Conservation (phyloP, 2,797 vertebrate species). For the Podargus strigoides region DNA sequence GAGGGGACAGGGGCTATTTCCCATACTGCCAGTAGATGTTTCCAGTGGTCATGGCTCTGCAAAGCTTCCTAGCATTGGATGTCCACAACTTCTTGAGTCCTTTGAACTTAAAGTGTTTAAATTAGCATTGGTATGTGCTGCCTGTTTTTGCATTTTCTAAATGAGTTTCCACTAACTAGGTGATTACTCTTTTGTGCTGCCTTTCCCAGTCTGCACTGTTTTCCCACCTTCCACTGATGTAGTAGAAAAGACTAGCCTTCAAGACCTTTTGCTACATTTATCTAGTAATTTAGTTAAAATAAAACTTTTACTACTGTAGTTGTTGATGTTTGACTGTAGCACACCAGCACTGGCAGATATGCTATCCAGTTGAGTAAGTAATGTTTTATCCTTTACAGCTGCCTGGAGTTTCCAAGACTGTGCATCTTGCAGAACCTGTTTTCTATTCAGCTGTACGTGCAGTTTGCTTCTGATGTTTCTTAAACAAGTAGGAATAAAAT, state of each 20-base stretch:
- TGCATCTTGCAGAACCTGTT: neutral
- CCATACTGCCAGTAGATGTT: neutral
- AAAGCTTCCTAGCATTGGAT: neutral
- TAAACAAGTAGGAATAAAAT: neutral
- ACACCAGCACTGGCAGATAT: neutral
- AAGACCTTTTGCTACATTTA: neutral
- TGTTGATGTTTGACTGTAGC: neutral
- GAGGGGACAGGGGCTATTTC: neutral
- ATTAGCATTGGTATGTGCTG: neutral
- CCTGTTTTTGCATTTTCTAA: neutral
- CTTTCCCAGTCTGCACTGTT: neutral
- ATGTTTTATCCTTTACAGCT: neutral
- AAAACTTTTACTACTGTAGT: neutral
- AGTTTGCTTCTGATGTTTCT: neutral
- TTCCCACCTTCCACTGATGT: neutral
- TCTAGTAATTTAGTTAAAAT: neutral
- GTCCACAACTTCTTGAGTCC: neutral
- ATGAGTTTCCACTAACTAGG: neutral
- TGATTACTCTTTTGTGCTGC: neutral
- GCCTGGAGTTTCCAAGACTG: neutral
- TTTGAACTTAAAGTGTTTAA: neutral
- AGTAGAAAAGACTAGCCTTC: neutral
- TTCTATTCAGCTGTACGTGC: neutral
- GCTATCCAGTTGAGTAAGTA: neutral
- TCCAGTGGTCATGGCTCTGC: neutral